Evolutionary conservation across 2,888 invertebrate species (phyloP).

Genomic region (Schizaphis graminum): DNA sequence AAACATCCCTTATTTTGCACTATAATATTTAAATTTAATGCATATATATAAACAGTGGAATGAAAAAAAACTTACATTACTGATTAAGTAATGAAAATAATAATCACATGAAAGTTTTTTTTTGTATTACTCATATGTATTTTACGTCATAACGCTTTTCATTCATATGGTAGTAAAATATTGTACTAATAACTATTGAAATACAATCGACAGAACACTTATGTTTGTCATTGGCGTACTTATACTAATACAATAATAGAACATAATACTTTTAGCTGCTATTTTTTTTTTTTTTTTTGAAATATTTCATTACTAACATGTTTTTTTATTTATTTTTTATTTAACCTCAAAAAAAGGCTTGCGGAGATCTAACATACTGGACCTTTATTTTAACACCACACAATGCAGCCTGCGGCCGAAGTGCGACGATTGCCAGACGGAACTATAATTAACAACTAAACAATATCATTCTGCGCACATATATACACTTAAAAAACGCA

Average conservation of each 20-base stretch:
- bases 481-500: slow-evolving; percentile 63
- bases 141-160: slow-evolving; percentile 59
- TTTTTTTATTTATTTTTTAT: slow-evolving; percentile 66
- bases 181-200: slow-evolving; percentile 60
- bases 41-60: slow-evolving; percentile 44
- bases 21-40: slow-evolving; percentile 44
- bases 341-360: slow-evolving; percentile 66
- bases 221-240: slow-evolving; percentile 64
- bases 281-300: slow-evolving; percentile 53
- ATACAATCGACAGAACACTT: slow-evolving; percentile 47
- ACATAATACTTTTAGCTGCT: slow-evolving; percentile 65
- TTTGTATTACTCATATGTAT: slow-evolving; percentile 54
- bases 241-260: slow-evolving; percentile 65
- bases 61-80: slow-evolving; percentile 56
- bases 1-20: slow-evolving; percentile 50
- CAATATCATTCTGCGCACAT: slow-evolving; percentile 64
- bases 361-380: slow-evolving; percentile 66
- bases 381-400: slow-evolving; percentile 65
- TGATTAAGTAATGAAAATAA: slow-evolving; percentile 2
- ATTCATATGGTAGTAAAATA: slow-evolving; percentile 60
- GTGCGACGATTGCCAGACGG: slow-evolving; percentile 64
- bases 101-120: slow-evolving; percentile 56
- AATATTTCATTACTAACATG: slow-evolving; percentile 66
- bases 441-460: slow-evolving; percentile 65
- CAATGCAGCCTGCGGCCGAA: slow-evolving; percentile 64